These are phyloP conservation scores for Aphis craccivora DNA, from an alignment of 1,140 invertebrate genomes.

Conservation along the genomic window DNA sequence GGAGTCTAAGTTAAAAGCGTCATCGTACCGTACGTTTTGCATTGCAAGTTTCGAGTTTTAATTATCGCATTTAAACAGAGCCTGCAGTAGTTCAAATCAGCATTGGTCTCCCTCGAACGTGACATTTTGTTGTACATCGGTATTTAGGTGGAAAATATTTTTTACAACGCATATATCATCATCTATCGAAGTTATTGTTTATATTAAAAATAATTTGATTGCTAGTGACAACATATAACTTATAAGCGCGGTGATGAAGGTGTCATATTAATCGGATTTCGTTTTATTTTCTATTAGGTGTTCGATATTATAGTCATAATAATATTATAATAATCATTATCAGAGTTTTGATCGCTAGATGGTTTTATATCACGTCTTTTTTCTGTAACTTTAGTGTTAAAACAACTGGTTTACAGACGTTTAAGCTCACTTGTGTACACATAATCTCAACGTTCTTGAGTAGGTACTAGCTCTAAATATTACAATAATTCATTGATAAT, in stretches of 20 bases:
- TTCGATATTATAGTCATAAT: no score
- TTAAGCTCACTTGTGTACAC: no score
- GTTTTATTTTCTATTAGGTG: background rate
- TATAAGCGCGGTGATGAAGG: background rate
- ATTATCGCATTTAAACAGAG: conserved; percentile 33
- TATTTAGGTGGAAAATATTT: background rate
- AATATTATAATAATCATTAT: no score
- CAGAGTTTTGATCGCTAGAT: no score
- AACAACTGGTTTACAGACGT: no score
- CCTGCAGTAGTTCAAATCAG: background rate
- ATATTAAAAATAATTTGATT: background rate
- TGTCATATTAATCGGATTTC: background rate
- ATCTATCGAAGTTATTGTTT: background rate
- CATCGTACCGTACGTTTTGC: background rate
- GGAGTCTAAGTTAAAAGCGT: conserved; percentile 1
- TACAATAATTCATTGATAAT: no score
- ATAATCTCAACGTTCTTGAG: no score
- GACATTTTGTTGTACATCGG: conserved; percentile 11
- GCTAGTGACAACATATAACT: fast-evolving
- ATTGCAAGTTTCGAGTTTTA: conserved; percentile 32
- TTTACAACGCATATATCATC: background rate
- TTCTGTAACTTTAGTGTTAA: no score
- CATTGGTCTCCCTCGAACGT: background rate
- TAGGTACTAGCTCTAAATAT: no score
- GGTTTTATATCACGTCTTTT: no score